Evolutionary conservation across 1,140 invertebrate genomes (phyloP).

Genomic region (Copidosoma floridanum): DNA sequence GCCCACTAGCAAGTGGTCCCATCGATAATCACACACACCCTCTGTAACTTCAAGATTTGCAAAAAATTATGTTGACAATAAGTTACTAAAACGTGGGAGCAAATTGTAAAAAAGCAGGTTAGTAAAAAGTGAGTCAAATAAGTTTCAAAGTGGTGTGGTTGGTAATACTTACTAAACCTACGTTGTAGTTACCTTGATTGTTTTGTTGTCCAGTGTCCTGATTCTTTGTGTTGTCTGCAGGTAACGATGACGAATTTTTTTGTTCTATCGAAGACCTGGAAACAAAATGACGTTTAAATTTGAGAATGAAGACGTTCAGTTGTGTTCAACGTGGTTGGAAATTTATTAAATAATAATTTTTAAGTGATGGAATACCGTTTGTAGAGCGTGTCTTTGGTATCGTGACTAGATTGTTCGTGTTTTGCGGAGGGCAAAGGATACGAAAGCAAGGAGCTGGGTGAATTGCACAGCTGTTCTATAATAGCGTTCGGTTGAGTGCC

Average conservation of each 20-base stretch:
- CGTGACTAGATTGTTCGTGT: slow-evolving; percentile 50
- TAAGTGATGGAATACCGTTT: too few species aligned
- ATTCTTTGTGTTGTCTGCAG: slow-evolving; percentile 61
- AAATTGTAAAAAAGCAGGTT: neutral
- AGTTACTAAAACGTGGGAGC: too few species aligned
- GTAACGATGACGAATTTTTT: slow-evolving; percentile 59
- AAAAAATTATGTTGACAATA: neutral
- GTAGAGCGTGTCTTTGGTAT: slow-evolving; percentile 46
- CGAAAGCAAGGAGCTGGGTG: slow-evolving; percentile 42
- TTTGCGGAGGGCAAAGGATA: slow-evolving; percentile 53
- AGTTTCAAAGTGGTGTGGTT: too few species aligned
- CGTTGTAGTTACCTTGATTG: slow-evolving; percentile 56
- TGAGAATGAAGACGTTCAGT: too few species aligned
- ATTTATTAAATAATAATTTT: neutral
- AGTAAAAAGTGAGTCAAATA: too few species aligned
- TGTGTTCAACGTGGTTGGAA: too few species aligned
- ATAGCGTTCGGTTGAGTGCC: slow-evolving; percentile 38
- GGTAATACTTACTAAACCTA: too few species aligned
- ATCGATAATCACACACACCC: too few species aligned
- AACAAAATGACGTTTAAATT: too few species aligned
- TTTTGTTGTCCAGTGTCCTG: slow-evolving; percentile 62
- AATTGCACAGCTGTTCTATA: slow-evolving; percentile 45
- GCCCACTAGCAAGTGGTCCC: too few species aligned
- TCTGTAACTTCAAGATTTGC: too few species aligned
- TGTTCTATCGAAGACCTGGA: slow-evolving; percentile 62